phyloP scores from a whole-genome alignment of 1,140 invertebrate genomes.

The Pristionchus pacificus region DNA sequence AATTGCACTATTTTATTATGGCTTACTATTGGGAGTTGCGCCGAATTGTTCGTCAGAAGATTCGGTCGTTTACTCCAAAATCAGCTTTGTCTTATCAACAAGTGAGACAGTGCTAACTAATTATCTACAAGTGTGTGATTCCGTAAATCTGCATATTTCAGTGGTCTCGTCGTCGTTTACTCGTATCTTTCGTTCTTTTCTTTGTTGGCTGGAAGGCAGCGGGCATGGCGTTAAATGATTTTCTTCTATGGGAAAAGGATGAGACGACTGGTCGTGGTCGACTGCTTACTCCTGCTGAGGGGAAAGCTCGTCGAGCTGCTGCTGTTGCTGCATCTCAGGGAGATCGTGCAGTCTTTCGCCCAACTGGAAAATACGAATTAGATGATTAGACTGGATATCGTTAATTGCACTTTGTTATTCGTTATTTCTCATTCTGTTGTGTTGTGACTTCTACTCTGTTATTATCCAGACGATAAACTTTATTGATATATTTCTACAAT shows the following conservation, averaged over 20 bases:
- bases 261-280: constrained; percentile 34
- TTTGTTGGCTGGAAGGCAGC: constrained; percentile 41
- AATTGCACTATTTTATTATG: constrained; percentile 5
- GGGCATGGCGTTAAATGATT: constrained; percentile 38
- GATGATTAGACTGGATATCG: no score
- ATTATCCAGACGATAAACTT: no score
- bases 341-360: not conserved
- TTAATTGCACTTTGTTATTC: no score
- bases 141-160: no score
- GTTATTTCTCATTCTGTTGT: no score
- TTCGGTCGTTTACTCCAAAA: constrained; percentile 28
- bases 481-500: no score
- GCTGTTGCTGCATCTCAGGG: not conserved
- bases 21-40: constrained; percentile 40
- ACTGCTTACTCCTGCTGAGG: constrained; percentile 32
- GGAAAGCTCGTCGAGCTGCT: constrained; percentile 14
- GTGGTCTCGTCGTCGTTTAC: constrained; percentile 33
- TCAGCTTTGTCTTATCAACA: constrained; percentile 26
- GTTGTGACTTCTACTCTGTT: no score
- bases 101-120: constrained; percentile 5
- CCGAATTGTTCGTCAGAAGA: constrained; percentile 36
- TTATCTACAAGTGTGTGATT: not conserved
- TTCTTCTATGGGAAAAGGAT: constrained; percentile 33
- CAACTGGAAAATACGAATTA: constrained; percentile 18
- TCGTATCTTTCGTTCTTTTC: constrained; percentile 42